phyloP scores from a whole-genome alignment of 2,797 vertebrate species.

The Diplodus sargus region DNA sequence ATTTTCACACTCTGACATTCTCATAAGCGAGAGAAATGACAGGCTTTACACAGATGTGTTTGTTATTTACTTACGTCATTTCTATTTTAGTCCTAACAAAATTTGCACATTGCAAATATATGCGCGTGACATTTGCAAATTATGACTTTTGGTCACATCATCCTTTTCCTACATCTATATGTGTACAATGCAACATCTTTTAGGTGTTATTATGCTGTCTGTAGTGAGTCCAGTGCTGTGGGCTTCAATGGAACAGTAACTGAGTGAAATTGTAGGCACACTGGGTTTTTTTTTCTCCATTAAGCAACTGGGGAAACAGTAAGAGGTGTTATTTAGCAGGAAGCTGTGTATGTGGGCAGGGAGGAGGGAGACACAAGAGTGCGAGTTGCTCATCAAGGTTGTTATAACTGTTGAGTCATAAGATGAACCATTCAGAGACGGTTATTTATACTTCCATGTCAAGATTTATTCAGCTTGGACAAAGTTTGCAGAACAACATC shows the following conservation, averaged over 20 bases:
- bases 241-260: neutral
- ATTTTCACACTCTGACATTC: neutral
- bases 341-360: conserved; percentile 14
- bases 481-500: neutral
- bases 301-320: neutral
- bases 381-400: conserved; percentile 12
- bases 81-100: neutral
- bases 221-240: neutral
- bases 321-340: conserved; percentile 12
- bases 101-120: neutral
- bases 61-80: neutral
- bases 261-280: neutral
- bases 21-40: neutral
- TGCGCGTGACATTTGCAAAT: no score
- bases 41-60: neutral
- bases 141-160: neutral
- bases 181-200: neutral
- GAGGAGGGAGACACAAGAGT: neutral
- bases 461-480: neutral
- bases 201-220: neutral
- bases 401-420: neutral
- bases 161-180: neutral
- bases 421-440: neutral
- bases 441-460: neutral
- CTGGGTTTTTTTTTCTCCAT: conserved; percentile 22